Conservation (phyloP, 2,888 invertebrate genomes). For the Pristionchus fissidentatus region DNA sequence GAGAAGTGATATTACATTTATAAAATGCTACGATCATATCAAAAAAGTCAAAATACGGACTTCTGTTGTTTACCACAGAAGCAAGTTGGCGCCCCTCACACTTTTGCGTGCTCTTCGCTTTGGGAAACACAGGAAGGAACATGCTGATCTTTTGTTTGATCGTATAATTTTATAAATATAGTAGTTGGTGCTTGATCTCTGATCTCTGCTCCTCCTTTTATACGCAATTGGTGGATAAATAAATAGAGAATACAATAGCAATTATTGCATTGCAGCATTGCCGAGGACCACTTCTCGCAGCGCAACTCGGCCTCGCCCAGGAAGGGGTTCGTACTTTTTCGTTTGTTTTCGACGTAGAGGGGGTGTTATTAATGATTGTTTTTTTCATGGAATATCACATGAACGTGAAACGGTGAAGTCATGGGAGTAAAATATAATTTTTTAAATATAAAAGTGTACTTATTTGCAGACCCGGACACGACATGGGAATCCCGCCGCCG, state of each 20-base stretch:
- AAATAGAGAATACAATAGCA: no score
- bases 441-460: neutral
- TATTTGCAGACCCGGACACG: neutral
- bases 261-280: neutral
- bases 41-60: no score
- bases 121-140: no score
- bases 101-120: no score
- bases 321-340: neutral
- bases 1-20: neutral
- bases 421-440: neutral
- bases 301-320: neutral
- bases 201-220: no score
- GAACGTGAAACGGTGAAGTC: neutral
- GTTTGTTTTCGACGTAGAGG: neutral
- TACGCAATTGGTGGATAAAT: no score
- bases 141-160: no score
- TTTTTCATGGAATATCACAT: neutral
- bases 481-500: constrained; percentile 45
- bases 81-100: no score
- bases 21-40: neutral
- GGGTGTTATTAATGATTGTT: neutral
- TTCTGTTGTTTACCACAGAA: neutral
- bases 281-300: neutral
- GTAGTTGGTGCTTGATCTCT: no score
- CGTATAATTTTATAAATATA: no score